These are phyloP conservation scores for Squalus acanthias DNA, from an alignment of 2,797 vertebrate genomes.

Conservation along the genomic window DNA sequence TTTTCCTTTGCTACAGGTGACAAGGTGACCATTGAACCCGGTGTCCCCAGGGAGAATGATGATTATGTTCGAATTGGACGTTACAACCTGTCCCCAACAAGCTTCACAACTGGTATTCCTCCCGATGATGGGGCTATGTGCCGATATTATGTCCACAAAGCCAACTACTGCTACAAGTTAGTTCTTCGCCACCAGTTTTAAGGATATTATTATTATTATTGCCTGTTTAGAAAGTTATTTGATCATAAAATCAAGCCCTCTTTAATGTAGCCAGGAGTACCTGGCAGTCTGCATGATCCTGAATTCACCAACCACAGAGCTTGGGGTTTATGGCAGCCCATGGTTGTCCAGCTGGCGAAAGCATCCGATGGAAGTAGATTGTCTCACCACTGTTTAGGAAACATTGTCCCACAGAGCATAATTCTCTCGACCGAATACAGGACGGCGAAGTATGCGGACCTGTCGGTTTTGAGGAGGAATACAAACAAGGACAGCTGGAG, in stretches of 20 bases:
- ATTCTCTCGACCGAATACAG: no score
- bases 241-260: background rate
- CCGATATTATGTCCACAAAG: conserved; percentile 81
- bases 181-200: conserved; percentile 44
- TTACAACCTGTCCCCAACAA: conserved; percentile 85
- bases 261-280: background rate
- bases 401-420: no score
- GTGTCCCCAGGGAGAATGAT: conserved; percentile 75
- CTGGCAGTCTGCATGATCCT: no score
- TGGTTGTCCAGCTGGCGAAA: no score
- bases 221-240: background rate
- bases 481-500: background rate
- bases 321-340: no score
- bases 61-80: conserved; percentile 82
- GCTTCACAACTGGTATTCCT: conserved; percentile 91
- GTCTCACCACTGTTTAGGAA: no score
- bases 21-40: conserved; percentile 85
- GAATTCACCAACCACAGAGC: no score
- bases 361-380: no score
- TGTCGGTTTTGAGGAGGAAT: background rate
- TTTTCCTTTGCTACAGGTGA: conserved; percentile 64
- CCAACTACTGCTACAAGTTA: conserved; percentile 94
- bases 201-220: background rate
- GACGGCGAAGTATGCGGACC: no score
- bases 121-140: conserved; percentile 87